A percentile compares a stretch with the other conserved stretches of the same genome.
Conservation (phyloP, 2,888 invertebrate genomes). For the Dasysyrphus albostriatus region DNA sequence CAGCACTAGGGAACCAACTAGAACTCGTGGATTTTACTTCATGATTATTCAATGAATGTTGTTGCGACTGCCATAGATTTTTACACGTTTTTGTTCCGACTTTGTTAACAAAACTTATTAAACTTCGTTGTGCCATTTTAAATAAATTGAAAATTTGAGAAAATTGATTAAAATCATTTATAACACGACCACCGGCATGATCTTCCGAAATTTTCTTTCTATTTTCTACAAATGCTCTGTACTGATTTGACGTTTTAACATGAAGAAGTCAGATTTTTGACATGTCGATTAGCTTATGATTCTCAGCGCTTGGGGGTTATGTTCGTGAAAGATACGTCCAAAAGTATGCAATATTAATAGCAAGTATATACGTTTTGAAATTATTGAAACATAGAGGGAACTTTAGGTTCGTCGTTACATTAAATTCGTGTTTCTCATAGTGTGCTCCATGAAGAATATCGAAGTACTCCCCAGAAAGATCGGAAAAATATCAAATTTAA, state of each 20-base stretch:
- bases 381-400: slow-evolving; percentile 15
- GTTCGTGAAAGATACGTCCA: background rate
- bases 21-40: slow-evolving; percentile 29
- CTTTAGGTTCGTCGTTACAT: background rate
- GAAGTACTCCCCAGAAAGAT: no score
- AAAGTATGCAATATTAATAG: slow-evolving; percentile 42
- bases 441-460: no score
- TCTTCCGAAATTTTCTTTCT: background rate
- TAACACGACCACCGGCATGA: slow-evolving; percentile 31
- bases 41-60: slow-evolving; percentile 57
- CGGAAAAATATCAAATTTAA: no score
- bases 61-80: slow-evolving; percentile 47
- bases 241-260: background rate
- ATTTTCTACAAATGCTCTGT: background rate
- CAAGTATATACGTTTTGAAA: background rate
- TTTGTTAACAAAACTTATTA: slow-evolving; percentile 60
- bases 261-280: slow-evolving; percentile 15
- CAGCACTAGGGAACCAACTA: background rate
- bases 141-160: slow-evolving; percentile 15
- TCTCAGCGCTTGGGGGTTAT: background rate
- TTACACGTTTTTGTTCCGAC: slow-evolving; percentile 31
- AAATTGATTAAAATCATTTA: slow-evolving; percentile 46
- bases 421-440: no score
- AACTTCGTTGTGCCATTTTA: slow-evolving; percentile 66
- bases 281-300: slow-evolving; percentile 27